Evolutionary conservation across 2,113 vertebrate species (phyloP).

Genomic region (Columba livia): DNA sequence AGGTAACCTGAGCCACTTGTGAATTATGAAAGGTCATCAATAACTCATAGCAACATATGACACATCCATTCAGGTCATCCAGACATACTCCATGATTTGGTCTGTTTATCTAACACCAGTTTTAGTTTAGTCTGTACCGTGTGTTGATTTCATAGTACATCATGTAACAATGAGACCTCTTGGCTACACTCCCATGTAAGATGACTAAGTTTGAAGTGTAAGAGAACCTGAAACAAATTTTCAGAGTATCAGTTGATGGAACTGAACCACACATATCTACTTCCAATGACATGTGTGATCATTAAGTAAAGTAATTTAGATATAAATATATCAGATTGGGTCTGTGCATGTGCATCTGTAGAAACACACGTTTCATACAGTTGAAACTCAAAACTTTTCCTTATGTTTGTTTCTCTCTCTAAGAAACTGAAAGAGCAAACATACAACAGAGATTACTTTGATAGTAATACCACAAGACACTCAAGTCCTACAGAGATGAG

Average conservation of each 20-base stretch:
- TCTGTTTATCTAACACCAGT: slow-evolving; percentile 66
- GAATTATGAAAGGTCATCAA: slow-evolving; percentile 62
- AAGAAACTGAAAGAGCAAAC: not conserved
- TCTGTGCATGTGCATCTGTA: not conserved
- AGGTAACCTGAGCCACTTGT: slow-evolving; percentile 58
- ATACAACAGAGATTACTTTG: not conserved
- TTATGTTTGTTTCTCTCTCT: not conserved
- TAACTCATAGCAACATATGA: slow-evolving; percentile 60
- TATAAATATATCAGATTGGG: slow-evolving; percentile 1
- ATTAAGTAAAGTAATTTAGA: slow-evolving; percentile 17
- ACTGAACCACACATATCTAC: slow-evolving; percentile 1
- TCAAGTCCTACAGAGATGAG: not conserved
- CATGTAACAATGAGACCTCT: slow-evolving; percentile 53
- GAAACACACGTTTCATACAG: slow-evolving; percentile 2
- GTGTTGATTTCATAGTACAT: slow-evolving; percentile 57
- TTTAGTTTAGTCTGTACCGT: slow-evolving; percentile 60
- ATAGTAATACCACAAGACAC: not conserved
- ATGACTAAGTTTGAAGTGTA: slow-evolving; percentile 13
- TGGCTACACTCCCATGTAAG: slow-evolving; percentile 30
- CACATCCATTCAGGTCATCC: slow-evolving; percentile 58
- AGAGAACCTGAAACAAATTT: slow-evolving; percentile 58
- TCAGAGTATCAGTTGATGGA: slow-evolving; percentile 33
- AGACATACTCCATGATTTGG: slow-evolving; percentile 41
- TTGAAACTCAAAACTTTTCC: slow-evolving; percentile 8
- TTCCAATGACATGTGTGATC: slow-evolving; percentile 20